Base-by-base conservation (phyloP, 2,888 invertebrate species). In the Petrophora chlorosata region DNA sequence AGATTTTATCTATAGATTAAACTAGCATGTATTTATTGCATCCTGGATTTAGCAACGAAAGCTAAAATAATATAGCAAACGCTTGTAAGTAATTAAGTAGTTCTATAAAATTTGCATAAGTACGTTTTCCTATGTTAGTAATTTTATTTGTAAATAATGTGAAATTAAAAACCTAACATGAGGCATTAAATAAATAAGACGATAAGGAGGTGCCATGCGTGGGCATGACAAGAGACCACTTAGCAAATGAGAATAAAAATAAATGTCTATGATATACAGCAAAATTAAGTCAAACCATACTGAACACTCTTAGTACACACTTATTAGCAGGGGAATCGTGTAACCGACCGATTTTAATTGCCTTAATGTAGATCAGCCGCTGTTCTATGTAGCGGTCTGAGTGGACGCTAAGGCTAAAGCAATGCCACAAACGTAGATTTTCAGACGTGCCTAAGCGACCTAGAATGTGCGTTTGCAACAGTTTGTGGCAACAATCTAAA, bases 401-500 rank as follows among this genome's bases (percentile, higher is more conserved):
- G 56, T 71, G 85, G 82, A 80, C 73, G 67, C 3, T 1, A 53
- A 78, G 83, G 84, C 85, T 46, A 86, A 3, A 86, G 30, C 42
- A 82, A 33, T 56, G 82, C 80, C 79, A 58, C 68, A 57, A 61
- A 61, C 72, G 55, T 59, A 57, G 77, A 82, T 78, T 81, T 74
- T 75, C 80, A 81, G 76, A 67, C 70, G 75, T 71, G 62, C 60
- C n/a, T 54, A n/a, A 25, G 67, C 39, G 9, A 1, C 66, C 60
- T 62, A 25, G 38, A 55, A 59, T 61, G 54, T 70, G 61, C 72
- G 69, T 65, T 81, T 82, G 82, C 77, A 76, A 79, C 79, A 59
- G 74, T 71, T 77, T 63, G 71, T 75, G 82, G 86, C 82, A 62
- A 86, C 85, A 86, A 63, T 12, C 19, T 44, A n/a, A n/a, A n/a